A percentile compares a stretch with the other conserved stretches of the same genome.
phyloP scores from a whole-genome alignment of 2,888 invertebrate genomes.

The Eueremaeus valkanovi region DNA sequence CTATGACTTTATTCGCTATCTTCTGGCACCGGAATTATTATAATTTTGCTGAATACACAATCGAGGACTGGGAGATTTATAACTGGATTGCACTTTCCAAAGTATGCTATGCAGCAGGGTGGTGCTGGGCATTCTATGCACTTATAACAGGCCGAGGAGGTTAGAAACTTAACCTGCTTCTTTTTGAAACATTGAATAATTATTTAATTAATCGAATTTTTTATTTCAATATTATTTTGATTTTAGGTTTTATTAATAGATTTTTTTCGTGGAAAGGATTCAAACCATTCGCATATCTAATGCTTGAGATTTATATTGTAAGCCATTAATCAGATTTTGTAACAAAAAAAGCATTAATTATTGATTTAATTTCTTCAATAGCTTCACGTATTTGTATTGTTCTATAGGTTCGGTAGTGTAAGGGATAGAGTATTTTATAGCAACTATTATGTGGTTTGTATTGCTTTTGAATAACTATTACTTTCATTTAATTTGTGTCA shows the following conservation, averaged over 20 bases:
- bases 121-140: neutral
- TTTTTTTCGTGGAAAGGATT: no score
- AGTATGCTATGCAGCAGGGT: neutral
- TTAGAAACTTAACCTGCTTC: no score
- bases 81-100: neutral
- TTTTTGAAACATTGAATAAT: no score
- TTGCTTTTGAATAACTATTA: no score
- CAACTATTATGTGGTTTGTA: conserved; percentile 9
- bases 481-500: no score
- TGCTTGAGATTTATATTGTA: neutral
- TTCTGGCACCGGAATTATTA: neutral
- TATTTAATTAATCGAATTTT: no score
- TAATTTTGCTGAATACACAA: neutral
- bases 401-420: neutral
- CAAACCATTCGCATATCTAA: neutral
- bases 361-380: neutral
- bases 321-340: neutral
- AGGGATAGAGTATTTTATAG: neutral
- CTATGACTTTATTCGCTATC: neutral
- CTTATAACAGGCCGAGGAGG: neutral
- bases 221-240: no score
- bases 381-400: neutral
- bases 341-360: no score
- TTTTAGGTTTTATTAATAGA: no score
- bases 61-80: neutral